phyloP scores from a whole-genome alignment of 2,797 vertebrate species.

The Scleropages formosus region DNA sequence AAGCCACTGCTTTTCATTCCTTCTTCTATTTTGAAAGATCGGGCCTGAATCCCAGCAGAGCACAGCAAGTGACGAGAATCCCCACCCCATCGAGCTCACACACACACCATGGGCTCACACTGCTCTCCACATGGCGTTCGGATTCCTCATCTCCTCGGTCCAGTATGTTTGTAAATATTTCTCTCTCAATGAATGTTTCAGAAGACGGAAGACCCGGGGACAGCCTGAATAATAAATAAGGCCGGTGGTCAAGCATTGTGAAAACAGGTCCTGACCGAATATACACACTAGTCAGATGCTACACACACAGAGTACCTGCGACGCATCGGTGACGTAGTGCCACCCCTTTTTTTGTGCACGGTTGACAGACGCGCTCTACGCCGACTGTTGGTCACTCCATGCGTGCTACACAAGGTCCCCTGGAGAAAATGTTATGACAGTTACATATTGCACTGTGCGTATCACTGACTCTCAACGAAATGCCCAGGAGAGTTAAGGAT shows the following conservation, averaged over 20 bases:
- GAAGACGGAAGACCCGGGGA: constrained; percentile 24
- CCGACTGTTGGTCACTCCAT: no score
- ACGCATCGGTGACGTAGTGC: no score
- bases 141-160: not conserved
- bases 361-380: no score
- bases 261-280: constrained; percentile 30
- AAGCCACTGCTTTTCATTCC: no score
- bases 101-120: not conserved
- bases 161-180: constrained; percentile 29
- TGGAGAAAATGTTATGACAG: no score
- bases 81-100: not conserved
- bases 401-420: no score
- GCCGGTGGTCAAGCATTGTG: constrained; percentile 4
- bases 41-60: constrained; percentile 34
- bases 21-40: no score
- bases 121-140: not conserved
- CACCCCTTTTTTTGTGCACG: no score
- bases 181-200: no score
- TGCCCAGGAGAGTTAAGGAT: no score
- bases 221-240: constrained; percentile 18
- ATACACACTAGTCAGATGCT: constrained; percentile 37
- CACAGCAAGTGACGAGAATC: not conserved
- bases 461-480: no score
- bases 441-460: no score
- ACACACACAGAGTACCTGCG: constrained; percentile 27